These are phyloP conservation scores for Yponomeuta plumbellus DNA, from an alignment of 2,888 invertebrate species.

Conservation along the genomic window DNA sequence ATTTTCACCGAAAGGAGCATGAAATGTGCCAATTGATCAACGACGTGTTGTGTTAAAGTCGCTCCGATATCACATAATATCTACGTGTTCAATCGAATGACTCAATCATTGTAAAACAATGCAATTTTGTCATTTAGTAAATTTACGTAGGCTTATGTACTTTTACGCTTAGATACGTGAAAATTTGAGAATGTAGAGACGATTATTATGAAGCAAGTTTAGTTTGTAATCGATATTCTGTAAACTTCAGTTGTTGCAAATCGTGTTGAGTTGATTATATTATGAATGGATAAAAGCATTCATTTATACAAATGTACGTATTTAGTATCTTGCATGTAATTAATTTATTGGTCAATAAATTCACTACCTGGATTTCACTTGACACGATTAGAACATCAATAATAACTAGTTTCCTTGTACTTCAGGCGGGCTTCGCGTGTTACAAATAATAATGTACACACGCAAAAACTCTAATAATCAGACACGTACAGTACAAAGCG, in stretches of 20 bases:
- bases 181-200: too few relatives aligned
- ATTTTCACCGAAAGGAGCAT: slow-evolving; percentile 22
- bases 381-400: slow-evolving; percentile 12
- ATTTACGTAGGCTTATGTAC: too few relatives aligned
- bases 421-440: slow-evolving; percentile 17
- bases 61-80: too few relatives aligned
- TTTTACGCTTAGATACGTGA: too few relatives aligned
- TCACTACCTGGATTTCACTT: slow-evolving; percentile 13
- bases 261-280: too few relatives aligned
- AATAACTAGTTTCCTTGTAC: slow-evolving; percentile 17
- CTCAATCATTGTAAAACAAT: background rate
- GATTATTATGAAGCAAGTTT: too few relatives aligned
- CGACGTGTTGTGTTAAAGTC: too few relatives aligned
- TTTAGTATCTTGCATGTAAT: background rate
- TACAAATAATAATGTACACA: slow-evolving; percentile 51
- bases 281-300: too few relatives aligned
- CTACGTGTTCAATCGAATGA: background rate
- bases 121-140: too few relatives aligned
- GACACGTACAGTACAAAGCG: slow-evolving; percentile 50
- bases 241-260: too few relatives aligned
- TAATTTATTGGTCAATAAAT: background rate
- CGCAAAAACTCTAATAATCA: slow-evolving; percentile 50
- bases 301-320: background rate
- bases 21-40: too few relatives aligned
- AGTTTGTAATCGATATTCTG: too few relatives aligned